phyloP scores from a whole-genome alignment of 1,140 invertebrate genomes.

The Dendroctonus ponderosae region DNA sequence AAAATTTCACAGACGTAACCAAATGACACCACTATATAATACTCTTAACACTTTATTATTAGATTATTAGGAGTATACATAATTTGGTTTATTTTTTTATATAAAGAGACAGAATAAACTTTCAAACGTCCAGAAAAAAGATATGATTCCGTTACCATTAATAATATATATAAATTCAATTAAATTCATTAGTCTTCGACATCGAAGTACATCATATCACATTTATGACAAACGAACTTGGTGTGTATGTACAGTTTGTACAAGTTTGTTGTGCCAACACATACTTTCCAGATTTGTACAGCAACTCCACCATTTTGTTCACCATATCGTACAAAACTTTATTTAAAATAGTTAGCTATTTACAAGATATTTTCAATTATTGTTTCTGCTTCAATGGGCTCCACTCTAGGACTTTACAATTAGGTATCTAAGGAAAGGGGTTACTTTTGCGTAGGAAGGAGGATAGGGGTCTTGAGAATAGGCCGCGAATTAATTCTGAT shows the following conservation, averaged over 20 bases:
- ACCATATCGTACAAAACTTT: no score
- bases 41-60: slow-evolving; percentile 25
- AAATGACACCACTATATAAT: neutral
- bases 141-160: slow-evolving; percentile 18
- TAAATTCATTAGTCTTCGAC: slow-evolving; percentile 29
- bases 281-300: neutral
- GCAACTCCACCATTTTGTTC: no score
- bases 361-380: no score
- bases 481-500: no score
- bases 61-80: slow-evolving; percentile 26
- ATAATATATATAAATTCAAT: slow-evolving; percentile 23
- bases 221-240: slow-evolving; percentile 20
- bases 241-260: slow-evolving; percentile 22
- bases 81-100: slow-evolving; percentile 27
- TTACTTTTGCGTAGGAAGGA: no score
- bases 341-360: no score
- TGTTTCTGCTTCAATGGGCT: no score
- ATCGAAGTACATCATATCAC: slow-evolving; percentile 28
- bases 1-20: no score
- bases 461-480: no score
- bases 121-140: slow-evolving; percentile 23
- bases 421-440: no score
- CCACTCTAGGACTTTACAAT: no score
- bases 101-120: slow-evolving; percentile 23
- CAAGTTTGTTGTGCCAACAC: slow-evolving; percentile 10